Evolutionary conservation across 2,888 invertebrate species (phyloP), one percentile per base, ranked within the genome.

Genomic region (Julus scanicus): DNA sequence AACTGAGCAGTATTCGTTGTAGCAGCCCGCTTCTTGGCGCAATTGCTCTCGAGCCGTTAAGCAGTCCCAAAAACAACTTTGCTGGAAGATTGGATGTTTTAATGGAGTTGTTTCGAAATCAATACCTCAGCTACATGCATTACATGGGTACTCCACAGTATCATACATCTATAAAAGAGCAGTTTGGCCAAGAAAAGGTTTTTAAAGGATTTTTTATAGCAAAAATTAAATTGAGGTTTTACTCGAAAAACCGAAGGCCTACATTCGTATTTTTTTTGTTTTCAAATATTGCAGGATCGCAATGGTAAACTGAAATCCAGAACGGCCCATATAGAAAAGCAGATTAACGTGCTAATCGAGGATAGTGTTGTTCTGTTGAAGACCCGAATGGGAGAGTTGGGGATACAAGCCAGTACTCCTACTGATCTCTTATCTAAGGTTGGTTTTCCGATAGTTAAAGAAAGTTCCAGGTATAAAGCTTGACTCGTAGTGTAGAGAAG

Each of bases 321-420:
- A 89, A 96, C 96, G 84, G 96, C 96, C n/a, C 97, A 97, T 92
- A 93, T 98, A 90, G 97, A 98, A 91, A 97, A 97, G 92, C 97
- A 98, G 93, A 97, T 98, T 90, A 96, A 95, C 92, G 96, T 97
- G 89, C 93, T 99, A 89, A 97, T 98, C 90, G 96, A 96, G 91
- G 98, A 98, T 92, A 97, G 98, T 91, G 97, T 98, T 20, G 95
- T 95, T 48, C 93, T 98, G 90, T 93, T 98, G 80, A 97, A 97
- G 92, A 95, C 96, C 84, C 94, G 98, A 89, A 96, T 98, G 95
- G 96, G 95, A 90, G 98, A 98, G 93, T 94, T 99, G 90, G 97
- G 97, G 89, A 97, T 98, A 89, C 90, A 91, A 29, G 92, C 96
- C 29, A 95, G 94, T 88, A 96, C 96, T 89, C 96, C 97, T 0